Evolutionary conservation across 2,113 vertebrate genomes (phyloP), one percentile per base, ranked within the genome.

Genomic region (Leucosticte australis): DNA sequence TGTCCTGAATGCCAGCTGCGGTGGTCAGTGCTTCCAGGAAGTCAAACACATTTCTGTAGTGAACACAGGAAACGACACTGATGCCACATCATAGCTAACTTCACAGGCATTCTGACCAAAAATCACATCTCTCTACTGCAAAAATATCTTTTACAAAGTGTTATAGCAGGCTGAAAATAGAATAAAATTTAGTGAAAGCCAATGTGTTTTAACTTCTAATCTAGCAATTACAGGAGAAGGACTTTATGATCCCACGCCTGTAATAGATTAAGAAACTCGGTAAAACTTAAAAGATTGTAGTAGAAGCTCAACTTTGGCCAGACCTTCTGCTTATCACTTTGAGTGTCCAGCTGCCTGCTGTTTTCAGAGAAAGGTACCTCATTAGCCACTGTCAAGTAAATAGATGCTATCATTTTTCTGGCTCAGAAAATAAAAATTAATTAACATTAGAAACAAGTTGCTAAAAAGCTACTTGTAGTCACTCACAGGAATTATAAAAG

Each of bases 171-270:
- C 24, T 67, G 50, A 84, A 92, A 88, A 83, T 76, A 68, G 1
- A 68, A 28, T 20, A 79, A 56, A 64, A 65, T 18, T n/a, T 21
- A 70, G 50, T 22, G 76, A 92, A 94, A 35, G 41, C 24, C 60
- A 83, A 75, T 10, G 19, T 23, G 27, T n/a, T 89, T 82, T 76
- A 87, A 60, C 26, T 75, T 92, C 41, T 67, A 53, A 82, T 39
- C 23, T 19, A 76, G 31, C n/a, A 76, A 33, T 15, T 75, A 62
- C 41, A 64, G 56, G 30, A 74, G 15, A 81, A 21, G 22, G 80
- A 68, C n/a, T 71, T 92, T 13, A 84, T 33, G 28, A 19, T 15
- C 33, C 15, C 35, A 65, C 1, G 3, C 31, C 65, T 0, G 0
- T 42, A 44, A 79, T 3, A 77, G 39, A 87, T 42, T 52, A 26